These are phyloP conservation scores for Creontiades dilutus DNA, from an alignment of 2,888 invertebrate species.

Conservation along the genomic window DNA sequence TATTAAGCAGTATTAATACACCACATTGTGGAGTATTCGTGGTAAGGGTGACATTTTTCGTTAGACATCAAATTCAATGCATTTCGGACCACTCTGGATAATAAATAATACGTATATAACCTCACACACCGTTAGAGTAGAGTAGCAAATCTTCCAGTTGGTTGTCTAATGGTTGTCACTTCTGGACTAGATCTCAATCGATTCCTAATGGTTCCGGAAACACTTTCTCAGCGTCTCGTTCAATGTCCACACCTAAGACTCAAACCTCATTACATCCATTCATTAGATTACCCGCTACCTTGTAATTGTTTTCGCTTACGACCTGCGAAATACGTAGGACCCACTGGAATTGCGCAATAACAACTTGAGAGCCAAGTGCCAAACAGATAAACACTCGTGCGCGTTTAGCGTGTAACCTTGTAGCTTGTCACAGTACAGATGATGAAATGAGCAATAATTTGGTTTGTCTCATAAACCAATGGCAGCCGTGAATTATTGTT, in stretches of 20 bases:
- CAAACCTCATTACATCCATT: slow-evolving; percentile 3
- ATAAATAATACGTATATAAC: too few species aligned
- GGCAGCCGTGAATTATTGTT: too few species aligned
- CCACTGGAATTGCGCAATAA: background rate
- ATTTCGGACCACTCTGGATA: too few species aligned
- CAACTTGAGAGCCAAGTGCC: background rate
- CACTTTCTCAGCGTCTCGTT: background rate
- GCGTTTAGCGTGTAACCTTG: background rate
- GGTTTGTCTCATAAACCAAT: background rate
- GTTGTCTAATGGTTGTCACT: too few species aligned
- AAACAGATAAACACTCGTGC: background rate
- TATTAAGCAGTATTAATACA: too few species aligned
- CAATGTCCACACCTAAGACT: background rate
- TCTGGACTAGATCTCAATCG: background rate
- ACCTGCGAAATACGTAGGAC: background rate
- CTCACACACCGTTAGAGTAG: too few species aligned
- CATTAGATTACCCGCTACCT: too few species aligned
- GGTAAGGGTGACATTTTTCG: too few species aligned
- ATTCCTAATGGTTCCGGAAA: too few species aligned
- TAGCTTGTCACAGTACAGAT: background rate
- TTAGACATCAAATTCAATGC: too few species aligned
- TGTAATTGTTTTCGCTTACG: background rate
- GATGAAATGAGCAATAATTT: background rate
- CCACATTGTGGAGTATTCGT: too few species aligned
- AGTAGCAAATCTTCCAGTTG: too few species aligned